Evolutionary conservation across 1,140 invertebrate species (phyloP), one percentile per base, ranked within the genome.

Genomic region (Rhysida immarginata): DNA sequence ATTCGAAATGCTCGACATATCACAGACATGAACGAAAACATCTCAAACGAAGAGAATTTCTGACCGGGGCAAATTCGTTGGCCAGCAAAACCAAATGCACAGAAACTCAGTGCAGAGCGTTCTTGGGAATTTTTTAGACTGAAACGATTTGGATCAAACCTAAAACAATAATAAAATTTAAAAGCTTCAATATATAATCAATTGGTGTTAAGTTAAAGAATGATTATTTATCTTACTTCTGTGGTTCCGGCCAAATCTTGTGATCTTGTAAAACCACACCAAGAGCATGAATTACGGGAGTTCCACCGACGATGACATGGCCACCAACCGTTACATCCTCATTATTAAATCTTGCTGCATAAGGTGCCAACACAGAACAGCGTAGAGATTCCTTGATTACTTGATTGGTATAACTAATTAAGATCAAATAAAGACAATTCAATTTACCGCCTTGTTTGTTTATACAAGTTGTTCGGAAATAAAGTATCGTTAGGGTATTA

Each of bases 71-170:
- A 69, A 14, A 58, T 56, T 26, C 68, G 58, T 50, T 68, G 68
- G 0, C 68, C 68, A 54, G 65, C 68, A 66, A 69, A 69, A 26
- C 68, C 69, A 62, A 66, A 71, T 21, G 68, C 67, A 29, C 59
- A 44, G 55, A 69, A 70, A 3, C 63, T 57, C 23, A 65, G 54
- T 0, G 59, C 0, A 45, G 61, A 61, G 52, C 59, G 53, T 13
- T 5, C 8, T 26, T 51, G 24, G 26, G 35, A 54, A 24, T 63
- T 62, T 29, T 64, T 60, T 41, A 53, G 13, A 35, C 51, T 62
- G 45, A 70, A 69, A 42, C 69, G 54, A 35, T 70, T 66, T n/a
- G 69, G 69, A 59, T 69, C 64, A 63, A 71, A 71, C 43, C 66
- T 53, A 25, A 18, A 8, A 50, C 5, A 50, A 5, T 5, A 50